Conservation (phyloP, 2,888 invertebrate species). For the Yponomeuta sedellus region DNA sequence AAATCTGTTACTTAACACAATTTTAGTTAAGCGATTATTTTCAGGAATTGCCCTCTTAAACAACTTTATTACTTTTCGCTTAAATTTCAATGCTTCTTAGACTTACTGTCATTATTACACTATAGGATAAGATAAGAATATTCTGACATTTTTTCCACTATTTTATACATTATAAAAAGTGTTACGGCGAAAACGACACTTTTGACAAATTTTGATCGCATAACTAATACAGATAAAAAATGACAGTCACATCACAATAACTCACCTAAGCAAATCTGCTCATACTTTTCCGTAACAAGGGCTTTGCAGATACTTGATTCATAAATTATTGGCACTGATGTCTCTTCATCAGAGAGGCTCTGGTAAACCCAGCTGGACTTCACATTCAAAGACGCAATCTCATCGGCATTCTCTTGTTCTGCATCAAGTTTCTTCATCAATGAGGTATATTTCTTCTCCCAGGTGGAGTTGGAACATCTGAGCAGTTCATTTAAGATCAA, state of each 20-base stretch:
- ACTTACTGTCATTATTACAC: too few relatives aligned
- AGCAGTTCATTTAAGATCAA: slow-evolving; percentile 95
- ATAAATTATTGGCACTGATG: slow-evolving; percentile 59
- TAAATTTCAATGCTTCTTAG: too few relatives aligned
- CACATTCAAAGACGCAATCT: slow-evolving; percentile 71
- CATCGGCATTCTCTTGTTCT: slow-evolving; percentile 65
- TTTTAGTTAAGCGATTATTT: too few relatives aligned
- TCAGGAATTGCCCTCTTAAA: too few relatives aligned
- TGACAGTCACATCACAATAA: slow-evolving; percentile 13
- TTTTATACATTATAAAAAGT: too few relatives aligned
- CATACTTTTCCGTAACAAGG: slow-evolving; percentile 89
- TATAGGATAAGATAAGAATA: too few relatives aligned
- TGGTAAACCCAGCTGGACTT: slow-evolving; percentile 55
- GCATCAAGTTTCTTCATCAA: slow-evolving; percentile 79
- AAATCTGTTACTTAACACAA: too few relatives aligned
- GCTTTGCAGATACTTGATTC: slow-evolving; percentile 92
- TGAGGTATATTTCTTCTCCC: slow-evolving; percentile 87
- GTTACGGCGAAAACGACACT: too few relatives aligned
- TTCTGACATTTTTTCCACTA: too few relatives aligned
- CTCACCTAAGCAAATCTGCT: slow-evolving; percentile 81
- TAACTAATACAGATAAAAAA: background rate
- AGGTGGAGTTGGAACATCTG: slow-evolving; percentile 90
- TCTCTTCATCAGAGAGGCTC: slow-evolving; percentile 51
- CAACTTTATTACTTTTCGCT: too few relatives aligned
- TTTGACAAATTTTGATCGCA: background rate